Evolutionary conservation across 2,888 invertebrate species (phyloP).

Genomic region (Bhutanitis thaidina): DNA sequence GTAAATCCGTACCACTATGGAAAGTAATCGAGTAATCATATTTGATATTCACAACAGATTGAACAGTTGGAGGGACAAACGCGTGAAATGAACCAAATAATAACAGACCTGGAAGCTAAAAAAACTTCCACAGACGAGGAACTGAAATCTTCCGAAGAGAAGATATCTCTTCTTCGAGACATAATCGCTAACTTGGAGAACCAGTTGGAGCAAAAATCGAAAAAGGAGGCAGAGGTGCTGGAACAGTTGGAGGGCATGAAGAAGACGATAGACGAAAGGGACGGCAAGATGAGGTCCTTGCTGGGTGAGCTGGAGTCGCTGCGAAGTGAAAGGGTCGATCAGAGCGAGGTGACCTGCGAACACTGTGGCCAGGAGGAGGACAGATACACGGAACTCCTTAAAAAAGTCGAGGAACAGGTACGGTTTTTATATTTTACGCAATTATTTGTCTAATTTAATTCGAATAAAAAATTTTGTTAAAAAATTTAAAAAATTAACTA

Average conservation of each 20-base stretch:
- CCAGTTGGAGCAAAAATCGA: conserved; percentile 84
- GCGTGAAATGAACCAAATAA: conserved; percentile 82
- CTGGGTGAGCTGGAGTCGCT: conserved; percentile 75
- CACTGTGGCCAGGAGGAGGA: conserved; percentile 52
- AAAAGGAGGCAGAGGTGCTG: conserved; percentile 81
- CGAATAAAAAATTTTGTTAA: no score
- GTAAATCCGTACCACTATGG: no score
- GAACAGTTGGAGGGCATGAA: conserved; percentile 80
- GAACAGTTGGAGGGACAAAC: conserved; percentile 89
- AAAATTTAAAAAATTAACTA: no score
- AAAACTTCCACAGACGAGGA: conserved; percentile 85
- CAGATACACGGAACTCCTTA: conserved; percentile 43
- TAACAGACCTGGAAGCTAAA: conserved; percentile 81
- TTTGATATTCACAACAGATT: conserved; percentile 73
- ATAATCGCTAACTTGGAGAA: conserved; percentile 88
- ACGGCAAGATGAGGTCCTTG: conserved; percentile 76
- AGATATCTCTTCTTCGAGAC: conserved; percentile 86
- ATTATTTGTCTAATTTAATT: no score
- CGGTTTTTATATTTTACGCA: conserved; percentile 14
- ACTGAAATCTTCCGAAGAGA: conserved; percentile 86
- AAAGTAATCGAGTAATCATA: no score
- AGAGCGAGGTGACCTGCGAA: conserved; percentile 54
- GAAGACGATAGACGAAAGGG: conserved; percentile 76
- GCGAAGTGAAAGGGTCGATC: conserved; percentile 63
- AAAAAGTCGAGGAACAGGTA: conserved; percentile 63